Percentiles rank a stretch among this genome's conserved stretches.
These are phyloP conservation scores for Euplexia lucipara DNA, from an alignment of 2,888 invertebrate species.

Conservation along the genomic window DNA sequence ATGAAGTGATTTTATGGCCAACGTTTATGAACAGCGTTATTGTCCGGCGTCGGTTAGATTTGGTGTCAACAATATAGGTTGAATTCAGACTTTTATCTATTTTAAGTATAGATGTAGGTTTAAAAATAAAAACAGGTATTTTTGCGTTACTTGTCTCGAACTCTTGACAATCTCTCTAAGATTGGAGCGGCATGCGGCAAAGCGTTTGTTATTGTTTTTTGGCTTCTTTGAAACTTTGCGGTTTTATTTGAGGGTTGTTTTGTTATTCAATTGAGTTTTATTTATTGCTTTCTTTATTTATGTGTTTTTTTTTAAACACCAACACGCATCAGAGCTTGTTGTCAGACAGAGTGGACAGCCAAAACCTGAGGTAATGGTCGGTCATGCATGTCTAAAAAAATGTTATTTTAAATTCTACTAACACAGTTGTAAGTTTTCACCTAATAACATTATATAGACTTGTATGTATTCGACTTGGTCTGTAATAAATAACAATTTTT, in stretches of 20 bases:
- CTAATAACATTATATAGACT: no score
- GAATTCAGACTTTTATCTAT: slow-evolving; percentile 9
- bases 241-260: not conserved
- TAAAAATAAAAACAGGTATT: not conserved
- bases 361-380: no score
- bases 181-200: no score
- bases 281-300: not conserved
- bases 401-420: no score
- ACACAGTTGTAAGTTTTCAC: no score
- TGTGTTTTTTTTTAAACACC: no score
- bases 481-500: no score
- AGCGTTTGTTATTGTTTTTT: not conserved
- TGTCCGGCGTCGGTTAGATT: slow-evolving; percentile 45
- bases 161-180: not conserved
- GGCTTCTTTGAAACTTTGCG: not conserved
- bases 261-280: not conserved
- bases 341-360: no score
- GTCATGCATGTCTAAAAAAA: no score
- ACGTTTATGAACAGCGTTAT: slow-evolving; percentile 50
- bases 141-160: not conserved
- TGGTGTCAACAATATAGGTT: slow-evolving; percentile 44
- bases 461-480: no score
- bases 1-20: slow-evolving; percentile 53
- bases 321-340: no score
- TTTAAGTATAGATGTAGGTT: not conserved